Evolutionary conservation across 2,888 invertebrate species (phyloP).

Genomic region (Platerodrilus igneus): DNA sequence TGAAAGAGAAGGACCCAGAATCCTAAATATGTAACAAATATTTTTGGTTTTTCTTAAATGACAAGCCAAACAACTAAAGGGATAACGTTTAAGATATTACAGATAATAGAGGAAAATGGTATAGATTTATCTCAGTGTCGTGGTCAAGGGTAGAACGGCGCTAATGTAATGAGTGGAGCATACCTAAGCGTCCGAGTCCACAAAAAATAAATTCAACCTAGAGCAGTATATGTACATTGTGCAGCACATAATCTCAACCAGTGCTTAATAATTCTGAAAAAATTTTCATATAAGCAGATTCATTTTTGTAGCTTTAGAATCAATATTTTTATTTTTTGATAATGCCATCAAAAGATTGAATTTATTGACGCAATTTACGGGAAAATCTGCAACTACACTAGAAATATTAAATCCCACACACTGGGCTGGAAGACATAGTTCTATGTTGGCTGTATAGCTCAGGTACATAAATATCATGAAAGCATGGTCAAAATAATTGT

Average conservation of each 20-base stretch:
- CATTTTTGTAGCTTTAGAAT: too few relatives aligned
- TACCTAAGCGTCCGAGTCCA: not conserved
- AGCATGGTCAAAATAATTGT: too few relatives aligned
- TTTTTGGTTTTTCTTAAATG: too few relatives aligned
- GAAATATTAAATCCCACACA: conserved; percentile 37
- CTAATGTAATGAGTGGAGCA: not conserved
- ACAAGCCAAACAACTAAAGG: too few relatives aligned
- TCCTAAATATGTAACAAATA: too few relatives aligned
- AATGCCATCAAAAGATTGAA: conserved; percentile 31
- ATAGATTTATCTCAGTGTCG: not conserved
- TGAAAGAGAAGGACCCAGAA: too few relatives aligned
- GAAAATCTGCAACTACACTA: conserved; percentile 27
- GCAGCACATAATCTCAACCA: too few relatives aligned
- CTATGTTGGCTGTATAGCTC: not conserved
- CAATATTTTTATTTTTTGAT: conserved; percentile 26
- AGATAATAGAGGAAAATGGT: too few relatives aligned
- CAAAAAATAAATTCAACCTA: conserved; percentile 13
- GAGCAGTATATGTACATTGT: conserved; percentile 21
- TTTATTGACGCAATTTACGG: conserved; percentile 27
- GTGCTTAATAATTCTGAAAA: conserved; percentile 27
- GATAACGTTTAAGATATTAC: too few relatives aligned
- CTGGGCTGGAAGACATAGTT: conserved; percentile 30
- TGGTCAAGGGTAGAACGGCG: not conserved
- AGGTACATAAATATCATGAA: conserved; percentile 2
- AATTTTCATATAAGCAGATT: conserved; percentile 6